These are phyloP conservation scores for Archips xylosteana DNA, from an alignment of 2,888 invertebrate genomes.

Conservation along the genomic window DNA sequence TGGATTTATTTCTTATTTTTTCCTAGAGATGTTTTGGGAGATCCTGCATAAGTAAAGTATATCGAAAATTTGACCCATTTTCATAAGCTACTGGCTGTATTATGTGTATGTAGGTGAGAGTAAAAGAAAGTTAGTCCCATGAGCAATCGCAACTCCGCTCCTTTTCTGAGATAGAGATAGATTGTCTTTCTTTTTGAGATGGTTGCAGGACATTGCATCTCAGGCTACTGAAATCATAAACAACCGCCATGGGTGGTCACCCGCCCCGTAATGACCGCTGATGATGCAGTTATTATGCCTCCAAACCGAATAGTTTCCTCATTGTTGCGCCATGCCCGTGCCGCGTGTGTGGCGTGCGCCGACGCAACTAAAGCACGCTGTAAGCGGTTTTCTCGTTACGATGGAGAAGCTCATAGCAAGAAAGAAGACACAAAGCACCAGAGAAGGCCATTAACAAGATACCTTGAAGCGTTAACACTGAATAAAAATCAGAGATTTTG, in stretches of 20 bases:
- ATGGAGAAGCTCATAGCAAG: neutral
- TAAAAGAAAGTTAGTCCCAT: too few relatives aligned
- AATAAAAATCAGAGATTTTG: too few relatives aligned
- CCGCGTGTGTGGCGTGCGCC: constrained; percentile 70
- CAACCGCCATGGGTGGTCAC: constrained; percentile 63
- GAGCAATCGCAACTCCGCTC: too few relatives aligned
- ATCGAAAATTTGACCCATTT: too few relatives aligned
- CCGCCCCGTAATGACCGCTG: constrained; percentile 67
- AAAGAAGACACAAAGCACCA: too few relatives aligned
- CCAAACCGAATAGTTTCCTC: constrained; percentile 67
- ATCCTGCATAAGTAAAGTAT: too few relatives aligned
- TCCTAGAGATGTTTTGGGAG: too few relatives aligned
- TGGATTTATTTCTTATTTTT: too few relatives aligned
- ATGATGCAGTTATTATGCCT: constrained; percentile 77
- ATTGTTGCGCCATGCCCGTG: constrained; percentile 69
- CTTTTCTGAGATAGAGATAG: neutral
- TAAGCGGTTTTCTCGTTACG: neutral
- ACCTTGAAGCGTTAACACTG: too few relatives aligned
- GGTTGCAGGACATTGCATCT: neutral
- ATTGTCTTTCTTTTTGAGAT: neutral
- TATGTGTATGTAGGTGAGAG: too few relatives aligned
- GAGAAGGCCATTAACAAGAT: too few relatives aligned
- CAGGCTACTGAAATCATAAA: constrained; percentile 16
- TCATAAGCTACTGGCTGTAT: too few relatives aligned
- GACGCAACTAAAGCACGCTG: neutral